Conservation (phyloP, 2,888 invertebrate species). For the Megamerina dolium region DNA sequence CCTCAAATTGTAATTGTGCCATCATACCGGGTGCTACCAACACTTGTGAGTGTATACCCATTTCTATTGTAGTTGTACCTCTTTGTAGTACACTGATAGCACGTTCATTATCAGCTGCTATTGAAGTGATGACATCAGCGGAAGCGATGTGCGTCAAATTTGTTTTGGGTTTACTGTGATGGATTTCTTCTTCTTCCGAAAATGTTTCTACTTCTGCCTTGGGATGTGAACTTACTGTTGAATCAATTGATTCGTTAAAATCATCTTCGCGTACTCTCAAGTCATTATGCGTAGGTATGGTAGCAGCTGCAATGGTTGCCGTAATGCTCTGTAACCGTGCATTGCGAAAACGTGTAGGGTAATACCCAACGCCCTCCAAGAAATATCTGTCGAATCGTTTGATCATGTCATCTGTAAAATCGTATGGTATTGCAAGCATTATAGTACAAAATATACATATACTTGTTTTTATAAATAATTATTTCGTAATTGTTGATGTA, state of each 20-base stretch:
- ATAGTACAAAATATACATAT: too few relatives aligned
- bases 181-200: constrained; percentile 31
- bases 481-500: too few relatives aligned
- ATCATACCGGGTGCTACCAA: constrained; percentile 43
- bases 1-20: constrained; percentile 59
- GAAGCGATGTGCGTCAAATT: constrained; percentile 23
- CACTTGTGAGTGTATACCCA: constrained; percentile 51
- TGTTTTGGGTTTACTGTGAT: constrained; percentile 16
- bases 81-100: constrained; percentile 29
- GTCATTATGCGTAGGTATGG: constrained; percentile 24
- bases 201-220: constrained; percentile 42
- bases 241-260: constrained; percentile 19
- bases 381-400: constrained; percentile 39
- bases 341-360: constrained; percentile 17
- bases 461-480: too few relatives aligned
- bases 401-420: constrained; percentile 37
- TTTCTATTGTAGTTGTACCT: constrained; percentile 48
- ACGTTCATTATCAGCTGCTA: constrained; percentile 9
- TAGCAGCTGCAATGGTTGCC: constrained; percentile 10
- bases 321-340: constrained; percentile 15
- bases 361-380: constrained; percentile 23
- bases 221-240: constrained; percentile 19
- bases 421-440: too few relatives aligned
- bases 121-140: constrained; percentile 6
- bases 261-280: constrained; percentile 33